Evolutionary conservation across 1,140 invertebrate species (phyloP).

Genomic region (Ladona fulva): DNA sequence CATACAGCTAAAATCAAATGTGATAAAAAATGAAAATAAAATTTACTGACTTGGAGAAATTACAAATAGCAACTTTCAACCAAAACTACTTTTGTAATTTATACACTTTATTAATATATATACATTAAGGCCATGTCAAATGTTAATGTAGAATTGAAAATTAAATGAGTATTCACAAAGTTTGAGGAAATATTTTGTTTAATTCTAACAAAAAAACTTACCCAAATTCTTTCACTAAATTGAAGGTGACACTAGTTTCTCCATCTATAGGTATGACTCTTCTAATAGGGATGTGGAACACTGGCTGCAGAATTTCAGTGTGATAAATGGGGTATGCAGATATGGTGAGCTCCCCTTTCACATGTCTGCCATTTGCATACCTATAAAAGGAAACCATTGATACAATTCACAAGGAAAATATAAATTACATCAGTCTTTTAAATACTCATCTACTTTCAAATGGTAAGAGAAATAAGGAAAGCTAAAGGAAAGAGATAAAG

Average conservation of each 20-base stretch:
- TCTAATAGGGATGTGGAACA: conserved; percentile 60
- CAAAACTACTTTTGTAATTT: too few species aligned
- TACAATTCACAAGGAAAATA: too few species aligned
- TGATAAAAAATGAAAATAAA: too few species aligned
- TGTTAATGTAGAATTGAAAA: too few species aligned
- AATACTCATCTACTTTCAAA: neutral
- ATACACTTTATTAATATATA: too few species aligned
- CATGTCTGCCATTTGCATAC: conserved; percentile 73
- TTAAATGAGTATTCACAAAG: too few species aligned
- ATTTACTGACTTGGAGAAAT: too few species aligned
- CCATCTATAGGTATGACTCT: conserved; percentile 76
- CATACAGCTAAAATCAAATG: too few species aligned
- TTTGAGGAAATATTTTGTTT: too few species aligned
- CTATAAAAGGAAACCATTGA: conserved; percentile 34
- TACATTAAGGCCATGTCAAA: neutral
- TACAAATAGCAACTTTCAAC: too few species aligned
- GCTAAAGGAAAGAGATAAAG: too few species aligned
- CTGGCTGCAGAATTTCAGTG: conserved; percentile 66
- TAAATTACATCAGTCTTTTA: neutral
- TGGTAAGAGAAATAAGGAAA: neutral
- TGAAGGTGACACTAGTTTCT: conserved; percentile 62
- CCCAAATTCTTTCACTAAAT: conserved; percentile 57
- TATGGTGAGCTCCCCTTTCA: conserved; percentile 67
- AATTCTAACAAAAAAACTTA: conserved; percentile 28
- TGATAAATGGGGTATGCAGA: conserved; percentile 67